Evolutionary conservation across 1,140 invertebrate species (phyloP).

Genomic region (Cryptotermes secundus): DNA sequence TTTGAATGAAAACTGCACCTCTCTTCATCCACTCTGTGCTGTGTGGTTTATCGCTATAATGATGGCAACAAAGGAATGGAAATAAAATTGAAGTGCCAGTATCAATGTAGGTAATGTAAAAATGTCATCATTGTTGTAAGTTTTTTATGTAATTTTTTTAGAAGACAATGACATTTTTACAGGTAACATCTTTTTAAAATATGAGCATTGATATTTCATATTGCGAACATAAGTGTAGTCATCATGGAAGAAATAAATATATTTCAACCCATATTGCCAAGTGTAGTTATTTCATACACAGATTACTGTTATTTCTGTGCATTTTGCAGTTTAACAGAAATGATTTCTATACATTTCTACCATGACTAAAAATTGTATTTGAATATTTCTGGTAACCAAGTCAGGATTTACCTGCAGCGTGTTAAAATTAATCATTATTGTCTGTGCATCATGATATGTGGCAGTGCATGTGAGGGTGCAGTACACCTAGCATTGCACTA

Average conservation of each 20-base stretch:
- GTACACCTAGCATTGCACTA: too few species aligned
- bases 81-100: conserved; percentile 19
- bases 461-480: too few species aligned
- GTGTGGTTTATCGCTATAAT: neutral
- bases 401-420: too few species aligned
- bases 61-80: neutral
- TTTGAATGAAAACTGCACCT: neutral
- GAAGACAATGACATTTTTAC: conserved; percentile 13
- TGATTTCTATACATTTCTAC: too few species aligned
- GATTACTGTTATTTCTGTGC: too few species aligned
- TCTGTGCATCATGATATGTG: too few species aligned
- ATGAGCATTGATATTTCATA: conserved; percentile 18
- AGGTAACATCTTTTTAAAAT: conserved; percentile 20
- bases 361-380: too few species aligned
- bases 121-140: conserved; percentile 15
- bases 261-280: neutral
- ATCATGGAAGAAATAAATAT: conserved; percentile 20
- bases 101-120: conserved; percentile 11
- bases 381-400: too few species aligned
- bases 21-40: conserved; percentile 17
- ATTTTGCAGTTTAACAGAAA: too few species aligned
- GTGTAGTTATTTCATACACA: neutral
- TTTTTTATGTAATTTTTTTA: conserved; percentile 15
- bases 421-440: too few species aligned
- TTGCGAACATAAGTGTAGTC: conserved; percentile 12